phyloP scores from a whole-genome alignment of 2,113 vertebrate species.

The Elachura formosa region DNA sequence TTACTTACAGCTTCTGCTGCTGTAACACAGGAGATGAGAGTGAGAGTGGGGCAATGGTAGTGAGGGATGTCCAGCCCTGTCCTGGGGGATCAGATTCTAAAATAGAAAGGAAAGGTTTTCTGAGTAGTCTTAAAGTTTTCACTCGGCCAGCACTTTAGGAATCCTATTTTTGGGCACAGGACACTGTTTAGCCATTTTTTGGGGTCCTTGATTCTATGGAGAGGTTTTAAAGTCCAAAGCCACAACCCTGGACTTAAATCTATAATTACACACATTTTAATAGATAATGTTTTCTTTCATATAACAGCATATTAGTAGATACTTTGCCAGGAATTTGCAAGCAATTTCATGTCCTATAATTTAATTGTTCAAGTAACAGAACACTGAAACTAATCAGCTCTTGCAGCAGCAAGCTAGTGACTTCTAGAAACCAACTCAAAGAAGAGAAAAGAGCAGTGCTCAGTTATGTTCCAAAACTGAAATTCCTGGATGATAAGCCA shows the following conservation, averaged over 20 bases:
- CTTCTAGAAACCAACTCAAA: neutral
- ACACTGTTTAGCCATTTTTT: conserved; percentile 42
- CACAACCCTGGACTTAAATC: neutral
- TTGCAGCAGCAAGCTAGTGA: neutral
- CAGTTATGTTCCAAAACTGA: neutral
- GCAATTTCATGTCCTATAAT: neutral
- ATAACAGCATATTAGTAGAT: neutral
- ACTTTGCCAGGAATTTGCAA: neutral
- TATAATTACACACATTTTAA: neutral
- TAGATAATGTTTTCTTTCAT: neutral
- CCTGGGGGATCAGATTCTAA: neutral
- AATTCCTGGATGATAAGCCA: neutral
- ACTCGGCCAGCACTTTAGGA: conserved; percentile 64
- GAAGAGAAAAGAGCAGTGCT: neutral
- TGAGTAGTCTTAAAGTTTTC: conserved; percentile 66
- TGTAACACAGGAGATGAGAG: neutral
- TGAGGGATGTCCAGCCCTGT: neutral
- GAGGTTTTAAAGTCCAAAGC: neutral
- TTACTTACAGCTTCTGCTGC: neutral
- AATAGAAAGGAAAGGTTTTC: neutral
- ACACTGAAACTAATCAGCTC: neutral
- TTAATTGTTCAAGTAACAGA: neutral
- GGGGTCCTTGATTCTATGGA: neutral
- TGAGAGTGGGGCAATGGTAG: fast-evolving
- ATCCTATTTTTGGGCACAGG: conserved; percentile 69